Base-by-base conservation (phyloP, 2,113 vertebrate species). In the Erpornis zantholeuca region DNA sequence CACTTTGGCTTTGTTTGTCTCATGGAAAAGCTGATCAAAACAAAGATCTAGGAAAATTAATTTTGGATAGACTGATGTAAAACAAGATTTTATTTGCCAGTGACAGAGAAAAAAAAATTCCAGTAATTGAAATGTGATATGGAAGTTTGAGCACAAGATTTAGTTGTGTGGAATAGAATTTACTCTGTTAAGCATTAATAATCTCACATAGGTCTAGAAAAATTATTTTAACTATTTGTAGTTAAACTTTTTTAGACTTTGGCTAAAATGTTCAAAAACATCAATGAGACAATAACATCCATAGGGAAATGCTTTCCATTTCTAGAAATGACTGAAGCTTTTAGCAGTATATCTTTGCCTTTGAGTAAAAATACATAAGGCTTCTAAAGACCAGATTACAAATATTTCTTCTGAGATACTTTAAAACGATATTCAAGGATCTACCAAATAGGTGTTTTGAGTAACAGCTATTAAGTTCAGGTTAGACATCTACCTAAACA, bases 41-140 rank as follows among this genome's bases (percentile, higher is more conserved):
- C 88, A 82, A 87, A 91, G 65, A 95, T 88, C 61, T 84, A 64
- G 45, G 53, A 92, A 84, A 92, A 94, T 91, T 91, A 87, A 87
- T 92, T 97, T 94, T 84, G 40, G 25, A 92, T 95, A 87, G 91
- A 92, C 75, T 86, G 84, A 53, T 64, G 44, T 75, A 56, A 60
- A 94, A 78, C 49, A 89, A 86, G 77, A 84, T 91, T 92, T 91
- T 25, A 84, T 94, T 86, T 94, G 17, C 86, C 28, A 45, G 11
- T 72, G 66, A 90, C 45, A 85, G 21, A 77, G 38, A 44, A 81
- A 88, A 91, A 86, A 29, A 76, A 95, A 94, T 60, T 44, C n/a
- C 15, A 36, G 35, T 89, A 96, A 94, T 76, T 95, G 86, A 76
- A 94, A 89, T 15, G 1, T 82, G 50, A 69, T 84, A 44, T 64